Evolutionary conservation across 92 coral and sea anemone species (phyloP).

Genomic region (Bergia sp.): DNA sequence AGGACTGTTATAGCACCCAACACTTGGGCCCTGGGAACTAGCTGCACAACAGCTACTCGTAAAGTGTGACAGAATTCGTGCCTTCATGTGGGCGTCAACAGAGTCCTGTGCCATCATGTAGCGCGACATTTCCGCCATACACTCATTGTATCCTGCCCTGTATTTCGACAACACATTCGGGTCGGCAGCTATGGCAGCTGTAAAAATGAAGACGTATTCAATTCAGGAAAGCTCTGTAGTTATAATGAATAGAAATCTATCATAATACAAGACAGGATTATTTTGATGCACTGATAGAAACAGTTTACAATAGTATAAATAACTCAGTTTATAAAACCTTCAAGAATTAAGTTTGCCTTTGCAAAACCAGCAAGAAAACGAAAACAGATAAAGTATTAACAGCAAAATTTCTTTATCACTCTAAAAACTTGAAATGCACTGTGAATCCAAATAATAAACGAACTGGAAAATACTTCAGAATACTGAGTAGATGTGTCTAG

Average conservation of each 20-base stretch:
- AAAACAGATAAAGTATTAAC: no score
- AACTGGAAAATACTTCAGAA: no score
- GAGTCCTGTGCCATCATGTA: conserved; percentile 58
- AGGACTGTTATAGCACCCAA: not conserved
- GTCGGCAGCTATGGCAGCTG: conserved; percentile 52
- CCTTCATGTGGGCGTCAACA: conserved; percentile 54
- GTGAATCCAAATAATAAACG: no score
- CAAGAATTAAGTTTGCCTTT: no score
- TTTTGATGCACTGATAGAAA: not conserved
- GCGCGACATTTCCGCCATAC: conserved; percentile 65
- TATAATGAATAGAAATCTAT: no score
- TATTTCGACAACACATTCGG: conserved; percentile 61
- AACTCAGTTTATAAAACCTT: no score
- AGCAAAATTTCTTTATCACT: no score
- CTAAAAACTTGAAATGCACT: no score
- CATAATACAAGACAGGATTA: not conserved
- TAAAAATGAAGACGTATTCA: not conserved
- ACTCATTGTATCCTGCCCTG: conserved; percentile 72
- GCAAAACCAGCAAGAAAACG: no score
- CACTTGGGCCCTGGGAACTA: not conserved
- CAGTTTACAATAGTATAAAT: no score
- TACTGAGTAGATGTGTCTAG: no score
- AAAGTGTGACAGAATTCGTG: conserved; percentile 65
- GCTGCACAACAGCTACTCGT: conserved; percentile 39
- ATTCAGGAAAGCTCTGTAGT: not conserved